Conservation (phyloP, 2,113 vertebrate species). For the Hyla sarda region DNA sequence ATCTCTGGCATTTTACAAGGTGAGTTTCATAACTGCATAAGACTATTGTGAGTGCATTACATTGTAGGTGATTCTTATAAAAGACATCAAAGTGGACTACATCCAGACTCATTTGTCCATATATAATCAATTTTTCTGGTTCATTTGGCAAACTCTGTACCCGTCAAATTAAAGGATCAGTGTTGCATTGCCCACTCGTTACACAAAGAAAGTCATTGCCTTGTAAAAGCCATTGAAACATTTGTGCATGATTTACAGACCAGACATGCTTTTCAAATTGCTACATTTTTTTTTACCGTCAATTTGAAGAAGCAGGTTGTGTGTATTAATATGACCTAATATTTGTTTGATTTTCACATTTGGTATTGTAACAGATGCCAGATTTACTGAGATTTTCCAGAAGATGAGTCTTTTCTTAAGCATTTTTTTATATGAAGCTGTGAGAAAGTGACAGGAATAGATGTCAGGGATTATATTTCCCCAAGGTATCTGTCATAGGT, state of each 20-base stretch:
- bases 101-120: constrained; percentile 62
- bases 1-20: not conserved
- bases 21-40: not conserved
- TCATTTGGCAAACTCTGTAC: not conserved
- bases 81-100: constrained; percentile 61
- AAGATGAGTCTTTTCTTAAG: too few relatives aligned
- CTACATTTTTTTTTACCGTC: not conserved
- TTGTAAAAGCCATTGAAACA: constrained; percentile 60
- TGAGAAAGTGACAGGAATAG: too few relatives aligned
- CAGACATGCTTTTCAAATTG: constrained; percentile 19
- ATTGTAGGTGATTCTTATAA: constrained; percentile 56
- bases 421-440: too few relatives aligned
- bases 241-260: constrained; percentile 2
- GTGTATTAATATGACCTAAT: not conserved
- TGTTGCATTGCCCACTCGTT: constrained; percentile 32
- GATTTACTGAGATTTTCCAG: not conserved
- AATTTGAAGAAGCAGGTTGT: not conserved
- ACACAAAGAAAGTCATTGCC: constrained; percentile 60
- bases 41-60: not conserved
- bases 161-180: constrained; percentile 52
- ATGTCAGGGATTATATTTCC: too few relatives aligned
- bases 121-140: constrained; percentile 56
- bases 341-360: not conserved
- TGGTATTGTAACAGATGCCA: not conserved
- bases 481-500: too few relatives aligned